Evolutionary conservation across 2,113 vertebrate genomes (phyloP), one percentile per base, ranked within the genome.

Genomic region (Cephalopterus ornatus): DNA sequence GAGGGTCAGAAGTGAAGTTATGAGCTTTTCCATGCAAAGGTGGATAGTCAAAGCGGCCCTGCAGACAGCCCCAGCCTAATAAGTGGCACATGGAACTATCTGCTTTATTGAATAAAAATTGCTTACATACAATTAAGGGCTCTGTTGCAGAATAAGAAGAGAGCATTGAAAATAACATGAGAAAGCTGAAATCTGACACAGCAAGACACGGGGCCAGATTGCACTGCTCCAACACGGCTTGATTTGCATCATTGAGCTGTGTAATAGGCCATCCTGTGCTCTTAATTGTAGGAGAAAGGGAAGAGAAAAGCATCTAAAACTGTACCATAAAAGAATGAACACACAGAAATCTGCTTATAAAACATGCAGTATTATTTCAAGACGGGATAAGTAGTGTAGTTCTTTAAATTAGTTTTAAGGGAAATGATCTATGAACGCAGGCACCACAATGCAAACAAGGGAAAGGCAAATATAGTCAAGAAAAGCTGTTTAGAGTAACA

Each of bases 191-290:
- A 91, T 83, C 67, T 92, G 72, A 70, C 73, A 62, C 52, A 77
- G 86, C 68, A 80, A 92, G 92, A 66, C 50, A 56, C 32, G 35
- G 62, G 52, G 26, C 50, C 44, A 32, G 76, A 81, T 71, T 80
- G 65, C 87, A n/a, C 50, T 78, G 16, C 72, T 92, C 56, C 47
- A 75, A 92, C 88, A 71, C 32, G 84, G 65, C 68, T 88, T 91
- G 90, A 42, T 90, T 88, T 80, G 91, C 93, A 72, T 87, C 89
- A 92, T 2, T 95, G 86, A 84, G 79, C 91, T 93, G 88, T 93
- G 88, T 95, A 93, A 96, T 87, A 67, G 72, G 68, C 59, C 68
- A 53, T 81, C 32, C 13, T 77, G 23, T 71, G 24, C 63, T 89
- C 79, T 87, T 76, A 87, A 4, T 23, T 91, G 72, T 35, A 56